Evolutionary conservation across 53 echinoderm and acorn worm genomes (phyloP).

Genomic region (Apostichopus leukothele): DNA sequence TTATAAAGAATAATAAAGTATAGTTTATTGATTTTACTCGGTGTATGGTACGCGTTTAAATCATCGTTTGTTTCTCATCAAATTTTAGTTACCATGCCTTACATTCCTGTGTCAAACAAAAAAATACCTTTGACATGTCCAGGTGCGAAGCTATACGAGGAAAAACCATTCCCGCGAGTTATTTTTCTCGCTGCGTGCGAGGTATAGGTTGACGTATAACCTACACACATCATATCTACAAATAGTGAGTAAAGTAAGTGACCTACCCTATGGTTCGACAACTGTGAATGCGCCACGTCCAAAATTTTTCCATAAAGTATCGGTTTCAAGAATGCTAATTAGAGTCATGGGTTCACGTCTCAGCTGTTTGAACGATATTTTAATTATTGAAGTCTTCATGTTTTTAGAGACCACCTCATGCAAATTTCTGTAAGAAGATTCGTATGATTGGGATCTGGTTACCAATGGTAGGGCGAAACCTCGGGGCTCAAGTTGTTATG

Average conservation of each 20-base stretch:
- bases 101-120: conserved; percentile 22
- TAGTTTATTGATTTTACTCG: conserved; percentile 1
- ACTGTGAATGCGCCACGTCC: too few species aligned
- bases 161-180: not conserved
- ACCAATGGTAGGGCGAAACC: too few species aligned
- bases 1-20: not conserved
- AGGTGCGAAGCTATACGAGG: conserved; percentile 10
- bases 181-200: not conserved
- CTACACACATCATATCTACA: too few species aligned
- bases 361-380: not conserved
- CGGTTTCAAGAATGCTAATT: not conserved
- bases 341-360: not conserved
- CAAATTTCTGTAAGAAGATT: too few species aligned
- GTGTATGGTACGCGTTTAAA: conserved; percentile 11
- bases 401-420: too few species aligned
- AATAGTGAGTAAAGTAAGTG: too few species aligned
- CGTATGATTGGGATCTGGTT: too few species aligned
- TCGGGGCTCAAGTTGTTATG: too few species aligned
- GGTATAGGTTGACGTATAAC: too few species aligned
- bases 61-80: conserved; percentile 12
- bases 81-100: conserved; percentile 6
- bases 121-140: not conserved
- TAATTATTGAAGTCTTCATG: not conserved
- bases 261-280: too few species aligned
- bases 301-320: not conserved